Evolutionary conservation across 2,888 invertebrate species (phyloP), one percentile per base, ranked within the genome.

Genomic region (Hirtodrosophila histrioides): DNA sequence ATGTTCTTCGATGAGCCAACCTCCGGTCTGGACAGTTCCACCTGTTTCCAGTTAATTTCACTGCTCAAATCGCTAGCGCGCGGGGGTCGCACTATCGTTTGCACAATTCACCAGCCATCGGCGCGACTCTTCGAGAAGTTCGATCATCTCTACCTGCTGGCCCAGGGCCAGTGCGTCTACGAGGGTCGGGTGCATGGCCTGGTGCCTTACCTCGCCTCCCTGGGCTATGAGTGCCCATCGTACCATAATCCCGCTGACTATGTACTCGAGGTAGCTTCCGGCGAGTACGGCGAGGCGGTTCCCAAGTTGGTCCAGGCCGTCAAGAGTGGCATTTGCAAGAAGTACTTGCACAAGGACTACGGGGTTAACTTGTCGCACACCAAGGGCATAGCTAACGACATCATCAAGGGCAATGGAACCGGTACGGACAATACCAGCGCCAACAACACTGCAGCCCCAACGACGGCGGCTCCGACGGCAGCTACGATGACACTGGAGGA

Each of bases 191-290:
- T 97, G 0, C 93, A 93, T 54, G 96, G 95, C 2, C 92, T 99
- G 73, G 96, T 99, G 75, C 97, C 98, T 11, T 98, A 98, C 91
- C 93, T 98, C 56, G 94, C 96, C 3, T 94, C 95, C 0, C 94
- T 97, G 93, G 95, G 96, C 11, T 94, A 98, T 50, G 94, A 96
- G 69, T 98, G 98, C 92, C 98, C 98, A 0, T 95, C 97, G 85
- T 98, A 98, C 89, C 98, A 98, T 93, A 99, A 99, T 92, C 98
- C 98, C 49, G 98, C 98, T 54, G 98, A 98, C 94, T 99, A 97
- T 91, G 98, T 98, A 49, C 97, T 98, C 95, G 98, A 98, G 92
- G 97, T 98, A 40, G 98, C 98, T 0, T 96, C 97, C 49, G 98
- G 98, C 0, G 98, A 98, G 90, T 97, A 98, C 89, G 98, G 98